Evolutionary conservation across 2,113 vertebrate species (phyloP).

Genomic region (Sylvia atricapilla): DNA sequence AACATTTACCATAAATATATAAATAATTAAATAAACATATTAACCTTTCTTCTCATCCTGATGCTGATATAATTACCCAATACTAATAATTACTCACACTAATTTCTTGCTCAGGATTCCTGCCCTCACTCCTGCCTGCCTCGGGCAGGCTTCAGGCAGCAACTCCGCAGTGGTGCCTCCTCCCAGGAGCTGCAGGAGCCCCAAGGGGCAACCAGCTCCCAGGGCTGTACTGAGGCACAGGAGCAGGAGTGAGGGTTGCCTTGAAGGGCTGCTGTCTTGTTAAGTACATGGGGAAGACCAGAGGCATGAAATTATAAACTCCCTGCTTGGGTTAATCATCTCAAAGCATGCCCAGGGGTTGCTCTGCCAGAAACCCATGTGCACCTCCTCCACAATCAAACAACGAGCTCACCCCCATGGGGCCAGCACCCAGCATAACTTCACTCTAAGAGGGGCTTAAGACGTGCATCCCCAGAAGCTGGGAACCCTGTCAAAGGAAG

Average conservation of each 20-base stretch:
- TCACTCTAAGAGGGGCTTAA: not conserved
- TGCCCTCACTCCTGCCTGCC: not conserved
- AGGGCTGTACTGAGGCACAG: fast-evolving
- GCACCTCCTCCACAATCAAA: not conserved
- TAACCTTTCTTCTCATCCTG: conserved; percentile 72
- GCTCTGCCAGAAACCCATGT: not conserved
- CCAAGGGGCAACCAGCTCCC: fast-evolving
- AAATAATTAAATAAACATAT: conserved; percentile 57
- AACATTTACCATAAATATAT: conserved; percentile 52
- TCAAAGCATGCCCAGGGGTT: not conserved
- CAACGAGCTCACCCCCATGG: fast-evolving
- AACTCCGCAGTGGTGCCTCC: fast-evolving
- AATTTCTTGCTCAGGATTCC: conserved; percentile 67
- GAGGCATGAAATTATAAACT: not conserved
- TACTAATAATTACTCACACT: conserved; percentile 70
- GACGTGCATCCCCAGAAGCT: not conserved
- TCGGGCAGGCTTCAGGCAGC: not conserved
- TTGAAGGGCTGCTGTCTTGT: not conserved
- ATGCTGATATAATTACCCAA: conserved; percentile 67
- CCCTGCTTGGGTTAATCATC: not conserved
- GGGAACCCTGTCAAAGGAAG: not conserved
- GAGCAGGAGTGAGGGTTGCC: fast-evolving
- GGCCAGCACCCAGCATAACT: not conserved
- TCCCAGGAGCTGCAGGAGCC: not conserved
- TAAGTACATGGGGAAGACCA: not conserved